Evolutionary conservation across 2,797 vertebrate species (phyloP).

Genomic region (Ciconia nigra): DNA sequence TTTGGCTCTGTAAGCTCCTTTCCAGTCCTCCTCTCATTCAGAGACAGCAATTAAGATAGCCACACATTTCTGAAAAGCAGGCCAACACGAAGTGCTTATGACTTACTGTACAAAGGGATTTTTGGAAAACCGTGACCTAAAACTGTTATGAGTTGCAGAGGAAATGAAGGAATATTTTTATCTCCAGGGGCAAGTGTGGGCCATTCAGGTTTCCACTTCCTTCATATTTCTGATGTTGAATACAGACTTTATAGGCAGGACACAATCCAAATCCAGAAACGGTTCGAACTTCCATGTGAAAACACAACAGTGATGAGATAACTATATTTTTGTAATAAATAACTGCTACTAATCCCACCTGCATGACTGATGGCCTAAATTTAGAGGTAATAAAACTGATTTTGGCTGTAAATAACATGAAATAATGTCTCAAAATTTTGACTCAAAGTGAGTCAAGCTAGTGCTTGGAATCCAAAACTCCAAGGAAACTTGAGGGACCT

Average conservation of each 20-base stretch:
- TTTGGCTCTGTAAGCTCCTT: background rate
- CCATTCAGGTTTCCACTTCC: background rate
- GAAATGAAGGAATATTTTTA: background rate
- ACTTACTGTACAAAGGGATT: background rate
- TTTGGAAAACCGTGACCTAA: background rate
- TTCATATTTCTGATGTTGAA: background rate
- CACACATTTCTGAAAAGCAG: background rate
- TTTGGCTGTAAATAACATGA: background rate
- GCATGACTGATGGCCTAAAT: background rate
- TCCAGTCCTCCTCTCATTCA: background rate
- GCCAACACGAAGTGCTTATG: accelerated
- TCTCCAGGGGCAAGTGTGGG: background rate
- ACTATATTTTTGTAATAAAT: accelerated
- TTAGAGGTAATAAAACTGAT: background rate
- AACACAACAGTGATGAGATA: background rate
- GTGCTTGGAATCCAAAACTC: background rate
- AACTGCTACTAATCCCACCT: background rate
- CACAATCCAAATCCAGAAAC: background rate
- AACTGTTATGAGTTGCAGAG: background rate
- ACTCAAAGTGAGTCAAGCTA: background rate
- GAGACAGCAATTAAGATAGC: background rate
- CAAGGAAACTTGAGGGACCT: background rate
- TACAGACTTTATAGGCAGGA: background rate
- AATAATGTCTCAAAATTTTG: background rate
- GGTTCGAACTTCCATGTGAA: accelerated